Evolutionary conservation across 2,113 vertebrate genomes (phyloP).

Genomic region (Prunella himalayana): DNA sequence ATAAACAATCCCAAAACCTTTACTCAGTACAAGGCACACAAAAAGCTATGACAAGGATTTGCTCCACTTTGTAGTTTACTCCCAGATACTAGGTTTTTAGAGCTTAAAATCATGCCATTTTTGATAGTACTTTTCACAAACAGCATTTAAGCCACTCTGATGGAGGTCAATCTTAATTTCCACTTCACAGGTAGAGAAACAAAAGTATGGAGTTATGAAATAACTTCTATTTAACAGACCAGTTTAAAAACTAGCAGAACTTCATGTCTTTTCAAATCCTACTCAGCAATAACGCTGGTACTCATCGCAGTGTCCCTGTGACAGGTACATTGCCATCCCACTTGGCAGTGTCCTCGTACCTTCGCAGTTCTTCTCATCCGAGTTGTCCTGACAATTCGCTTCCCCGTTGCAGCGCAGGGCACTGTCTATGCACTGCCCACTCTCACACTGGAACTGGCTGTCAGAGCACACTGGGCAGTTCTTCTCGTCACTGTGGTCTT

Average conservation of each 20-base stretch:
- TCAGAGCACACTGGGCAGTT: conserved; percentile 92
- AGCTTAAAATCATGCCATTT: background rate
- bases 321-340: background rate
- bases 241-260: background rate
- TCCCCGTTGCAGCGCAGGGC: conserved; percentile 88
- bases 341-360: conserved; percentile 57
- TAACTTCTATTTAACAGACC: background rate
- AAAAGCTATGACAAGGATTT: background rate
- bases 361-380: conserved; percentile 92
- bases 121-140: background rate
- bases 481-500: conserved; percentile 93
- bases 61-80: background rate
- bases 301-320: background rate
- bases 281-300: background rate
- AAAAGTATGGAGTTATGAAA: background rate
- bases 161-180: background rate
- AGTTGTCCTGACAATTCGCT: conserved; percentile 91
- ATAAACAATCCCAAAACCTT: background rate
- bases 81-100: background rate
- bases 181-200: background rate
- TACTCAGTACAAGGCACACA: background rate
- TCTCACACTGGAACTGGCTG: conserved; percentile 92
- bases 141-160: background rate
- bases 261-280: background rate
- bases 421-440: conserved; percentile 88